These are phyloP conservation scores for Apamea crenata DNA, from an alignment of 2,888 invertebrate species.

Conservation along the genomic window DNA sequence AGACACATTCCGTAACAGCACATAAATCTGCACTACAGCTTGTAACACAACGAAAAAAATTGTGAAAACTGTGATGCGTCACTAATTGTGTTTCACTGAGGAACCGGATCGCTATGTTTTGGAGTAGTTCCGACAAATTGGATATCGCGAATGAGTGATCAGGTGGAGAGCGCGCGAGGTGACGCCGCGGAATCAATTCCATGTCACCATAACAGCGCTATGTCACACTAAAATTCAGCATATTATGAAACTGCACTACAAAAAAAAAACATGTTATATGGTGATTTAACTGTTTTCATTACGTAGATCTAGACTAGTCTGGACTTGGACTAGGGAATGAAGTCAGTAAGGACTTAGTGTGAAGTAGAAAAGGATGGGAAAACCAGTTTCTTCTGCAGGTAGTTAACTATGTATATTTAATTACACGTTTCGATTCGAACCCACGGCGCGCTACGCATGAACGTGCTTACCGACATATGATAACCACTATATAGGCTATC, in stretches of 20 bases:
- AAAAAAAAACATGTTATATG: too few species aligned
- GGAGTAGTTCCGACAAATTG: constrained; percentile 58
- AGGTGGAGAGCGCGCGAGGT: constrained; percentile 45
- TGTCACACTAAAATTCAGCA: constrained; percentile 14
- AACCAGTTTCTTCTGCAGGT: background rate
- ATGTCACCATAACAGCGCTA: constrained; percentile 45
- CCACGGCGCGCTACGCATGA: too few species aligned
- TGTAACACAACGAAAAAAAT: constrained; percentile 8
- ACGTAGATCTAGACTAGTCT: too few species aligned
- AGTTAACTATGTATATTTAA: background rate
- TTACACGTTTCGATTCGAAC: too few species aligned
- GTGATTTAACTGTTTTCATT: too few species aligned
- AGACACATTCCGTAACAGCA: background rate
- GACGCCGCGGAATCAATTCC: constrained; percentile 56
- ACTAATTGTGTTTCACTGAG: constrained; percentile 53
- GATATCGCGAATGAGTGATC: constrained; percentile 57
- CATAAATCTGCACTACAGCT: background rate
- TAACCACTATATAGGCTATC: too few species aligned
- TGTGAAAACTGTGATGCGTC: constrained; percentile 17
- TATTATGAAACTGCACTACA: background rate
- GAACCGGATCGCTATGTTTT: constrained; percentile 53
- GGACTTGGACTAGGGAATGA: too few species aligned
- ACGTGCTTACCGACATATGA: too few species aligned
- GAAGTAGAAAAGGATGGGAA: background rate
- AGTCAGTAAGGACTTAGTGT: background rate